Base-by-base conservation (phyloP, 2,797 vertebrate genomes). In the Margarornis squamiger region DNA sequence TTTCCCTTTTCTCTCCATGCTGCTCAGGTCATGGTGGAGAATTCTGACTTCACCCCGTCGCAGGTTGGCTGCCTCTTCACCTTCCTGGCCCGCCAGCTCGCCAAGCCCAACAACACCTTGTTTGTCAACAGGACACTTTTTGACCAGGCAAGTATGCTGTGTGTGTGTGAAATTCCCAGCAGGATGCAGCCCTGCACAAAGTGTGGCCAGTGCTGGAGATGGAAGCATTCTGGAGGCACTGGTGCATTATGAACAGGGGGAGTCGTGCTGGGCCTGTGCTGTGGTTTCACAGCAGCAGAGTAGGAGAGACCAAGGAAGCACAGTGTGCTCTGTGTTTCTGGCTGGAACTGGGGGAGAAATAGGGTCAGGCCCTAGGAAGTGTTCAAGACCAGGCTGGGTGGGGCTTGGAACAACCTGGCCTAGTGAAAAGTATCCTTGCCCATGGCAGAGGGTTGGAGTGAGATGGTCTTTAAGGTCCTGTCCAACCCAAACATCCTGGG, bases 121-220 rank as follows among this genome's bases (percentile, higher is more conserved):
- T 99, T 99, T 98, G 99, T 99, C 62, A 99, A 99, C 98, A 98
- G 99, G 97, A 99, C 99, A 1, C 98, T 99, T 71, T 99, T 99
- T 97, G 99, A 99, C 96, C 99, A 99, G 99, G 99, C 98, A 92
- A 97, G 96, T 91, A 27, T 34, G 79, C 15, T 49, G 39, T 32
- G 16, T 24, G 39, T 14, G 6, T 46, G 48, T 70, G 62, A 27
- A 36, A 15, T 30, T 62, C 36, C 58, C 18, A 4, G 22, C 30
- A 65, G 58, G 38, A 12, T 55, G 29, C 83, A 54, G 19, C 41
- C 23, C 65, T 10, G 7, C n/a, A 67, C 76, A 41, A 68, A n/a
- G 29, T 0, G 0, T 48, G 77, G 29, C 46, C 63, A 13, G 61
- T 65, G 74, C 76, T 92, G 36, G 38, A 61, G 43, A 1, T 12